phyloP scores from a whole-genome alignment of 1,140 invertebrate species.

The Helicoverpa armigera region DNA sequence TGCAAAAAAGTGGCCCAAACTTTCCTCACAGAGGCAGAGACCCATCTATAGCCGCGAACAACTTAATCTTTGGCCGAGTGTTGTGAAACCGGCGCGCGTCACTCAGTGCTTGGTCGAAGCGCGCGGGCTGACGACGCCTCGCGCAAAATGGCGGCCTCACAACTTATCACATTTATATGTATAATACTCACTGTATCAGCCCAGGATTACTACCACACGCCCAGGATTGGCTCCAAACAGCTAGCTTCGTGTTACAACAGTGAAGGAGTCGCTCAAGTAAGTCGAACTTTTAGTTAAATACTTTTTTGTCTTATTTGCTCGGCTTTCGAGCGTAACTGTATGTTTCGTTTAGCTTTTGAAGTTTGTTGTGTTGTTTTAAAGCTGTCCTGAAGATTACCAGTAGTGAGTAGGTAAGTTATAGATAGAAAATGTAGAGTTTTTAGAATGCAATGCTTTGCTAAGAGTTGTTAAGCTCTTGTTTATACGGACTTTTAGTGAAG shows the following conservation, averaged over 20 bases:
- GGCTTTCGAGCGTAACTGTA: slow-evolving; percentile 39
- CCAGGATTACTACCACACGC: slow-evolving; percentile 78
- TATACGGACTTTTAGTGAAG: not conserved
- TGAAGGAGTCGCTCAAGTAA: slow-evolving; percentile 79
- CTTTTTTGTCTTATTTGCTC: slow-evolving; percentile 46
- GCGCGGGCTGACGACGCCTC: slow-evolving; percentile 71
- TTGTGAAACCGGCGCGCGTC: slow-evolving; percentile 78
- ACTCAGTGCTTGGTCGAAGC: slow-evolving; percentile 74
- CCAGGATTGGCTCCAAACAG: slow-evolving; percentile 74
- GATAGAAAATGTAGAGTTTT: no score
- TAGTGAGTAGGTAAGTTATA: no score
- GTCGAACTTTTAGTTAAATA: slow-evolving; percentile 52
- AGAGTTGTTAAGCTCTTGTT: not conserved
- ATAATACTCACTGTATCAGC: slow-evolving; percentile 53
- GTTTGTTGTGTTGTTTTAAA: slow-evolving; percentile 13
- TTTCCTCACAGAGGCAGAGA: slow-evolving; percentile 60
- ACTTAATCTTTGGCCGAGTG: slow-evolving; percentile 71
- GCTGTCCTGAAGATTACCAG: not conserved
- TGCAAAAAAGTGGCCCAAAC: no score
- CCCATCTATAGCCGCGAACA: slow-evolving; percentile 19
- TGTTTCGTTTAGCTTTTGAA: slow-evolving; percentile 48
- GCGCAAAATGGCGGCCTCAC: slow-evolving; percentile 74
- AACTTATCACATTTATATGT: slow-evolving; percentile 69
- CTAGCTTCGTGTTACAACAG: slow-evolving; percentile 80
- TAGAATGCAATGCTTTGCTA: not conserved